Evolutionary conservation across 2,888 invertebrate species (phyloP), one percentile per base, ranked within the genome.

Genomic region (Volucella bombylans): DNA sequence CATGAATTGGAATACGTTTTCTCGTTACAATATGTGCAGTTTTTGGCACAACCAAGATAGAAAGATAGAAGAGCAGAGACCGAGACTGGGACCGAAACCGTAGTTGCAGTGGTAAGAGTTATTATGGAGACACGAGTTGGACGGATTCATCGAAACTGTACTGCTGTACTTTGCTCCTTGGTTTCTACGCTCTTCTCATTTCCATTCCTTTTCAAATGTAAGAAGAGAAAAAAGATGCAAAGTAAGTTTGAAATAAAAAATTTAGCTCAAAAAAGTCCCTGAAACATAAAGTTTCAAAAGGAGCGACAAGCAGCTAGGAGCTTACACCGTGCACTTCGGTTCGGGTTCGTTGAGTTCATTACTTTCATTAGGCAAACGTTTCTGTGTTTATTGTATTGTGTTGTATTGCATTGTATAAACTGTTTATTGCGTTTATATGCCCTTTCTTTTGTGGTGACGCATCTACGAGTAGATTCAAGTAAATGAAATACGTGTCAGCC

Each of bases 1-100:
- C 85, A 85, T 85, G 85, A 85, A 81, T 85, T 85, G 85, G 76
- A 85, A 81, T 85, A 85, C 85, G 85, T 85, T 85, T 85, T 85
- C 85, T 85, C 85, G 81, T 85, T 85, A 85, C 85, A 85, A 72
- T 73, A 85, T 85, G 85, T 72, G 76, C 67, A 76, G 62, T 72
- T 85, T 81, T 81, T 77, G 72, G 76, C 41, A 50, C 61, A 54
- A 54, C 18, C 52, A 50, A 71, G 43, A 31, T 6, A 6, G 31
- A 31, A 31, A 31, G n/a, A 31, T 6, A 4, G 6, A 31, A 4
- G 6, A 1, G 6, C 31, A 6, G 6, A 6, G 31, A 31, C 31
- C 31, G 31, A 6, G 31, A 64, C 38, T 18, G 41, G 12, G 49
- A 14, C 23, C n/a, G 52, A 11, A 39, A 4, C 38, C 14, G 69